Evolutionary conservation across 2,797 vertebrate species (phyloP).

Genomic region (Gastrophryne carolinensis): DNA sequence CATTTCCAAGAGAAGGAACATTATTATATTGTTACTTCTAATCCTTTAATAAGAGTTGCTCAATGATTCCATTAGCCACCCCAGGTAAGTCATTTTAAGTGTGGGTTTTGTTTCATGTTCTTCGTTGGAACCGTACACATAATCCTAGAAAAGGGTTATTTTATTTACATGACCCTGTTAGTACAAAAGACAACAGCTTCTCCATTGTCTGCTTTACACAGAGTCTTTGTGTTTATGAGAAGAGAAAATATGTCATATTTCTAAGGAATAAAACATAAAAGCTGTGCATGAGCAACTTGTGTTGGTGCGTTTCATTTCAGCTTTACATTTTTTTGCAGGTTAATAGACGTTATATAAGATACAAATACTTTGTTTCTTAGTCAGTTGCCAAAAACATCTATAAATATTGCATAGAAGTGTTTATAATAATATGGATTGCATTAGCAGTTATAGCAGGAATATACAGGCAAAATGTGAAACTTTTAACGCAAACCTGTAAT

Average conservation of each 20-base stretch:
- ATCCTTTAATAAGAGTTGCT: background rate
- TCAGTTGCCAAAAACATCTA: too few species aligned
- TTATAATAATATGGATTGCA: too few species aligned
- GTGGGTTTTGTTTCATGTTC: background rate
- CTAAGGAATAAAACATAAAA: too few species aligned
- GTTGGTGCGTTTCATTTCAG: too few species aligned
- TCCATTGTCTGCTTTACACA: background rate
- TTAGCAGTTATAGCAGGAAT: too few species aligned
- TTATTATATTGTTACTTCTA: background rate
- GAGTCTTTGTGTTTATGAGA: background rate
- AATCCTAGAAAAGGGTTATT: background rate
- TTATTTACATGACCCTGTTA: background rate
- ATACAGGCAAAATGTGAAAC: too few species aligned
- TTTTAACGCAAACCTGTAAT: too few species aligned
- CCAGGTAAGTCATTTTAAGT: background rate
- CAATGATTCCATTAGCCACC: background rate
- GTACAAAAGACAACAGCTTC: background rate
- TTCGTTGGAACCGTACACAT: constrained; percentile 1
- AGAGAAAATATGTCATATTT: background rate
- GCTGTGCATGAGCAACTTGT: too few species aligned
- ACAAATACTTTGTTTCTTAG: too few species aligned
- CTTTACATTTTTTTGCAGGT: background rate
- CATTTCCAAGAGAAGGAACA: background rate
- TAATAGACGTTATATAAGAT: background rate
- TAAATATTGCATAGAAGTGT: too few species aligned